Percentiles rank a stretch among this genome's conserved stretches.
Evolutionary conservation across 1,140 invertebrate genomes (phyloP).

Genomic region (Zeugodacus cucurbitae): DNA sequence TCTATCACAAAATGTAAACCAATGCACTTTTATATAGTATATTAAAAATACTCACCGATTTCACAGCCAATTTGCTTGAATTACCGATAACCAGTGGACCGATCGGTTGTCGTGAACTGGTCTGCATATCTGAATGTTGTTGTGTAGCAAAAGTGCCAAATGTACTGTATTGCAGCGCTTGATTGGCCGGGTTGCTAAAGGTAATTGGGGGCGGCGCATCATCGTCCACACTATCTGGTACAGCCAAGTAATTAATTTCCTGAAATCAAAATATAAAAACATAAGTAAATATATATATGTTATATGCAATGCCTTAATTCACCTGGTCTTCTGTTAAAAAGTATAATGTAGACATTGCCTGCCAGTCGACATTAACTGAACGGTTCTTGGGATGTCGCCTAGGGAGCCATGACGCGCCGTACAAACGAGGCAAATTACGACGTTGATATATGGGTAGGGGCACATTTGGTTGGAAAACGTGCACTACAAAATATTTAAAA

Average conservation of each 20-base stretch:
- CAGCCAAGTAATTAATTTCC: conserved; percentile 55
- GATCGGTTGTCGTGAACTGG: conserved; percentile 37
- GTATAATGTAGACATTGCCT: conserved; percentile 70
- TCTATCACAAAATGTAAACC: no score
- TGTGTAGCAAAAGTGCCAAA: conserved; percentile 56
- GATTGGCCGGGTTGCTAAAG: conserved; percentile 46
- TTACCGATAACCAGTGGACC: conserved; percentile 56
- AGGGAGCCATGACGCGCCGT: conserved; percentile 70
- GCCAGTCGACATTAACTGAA: conserved; percentile 68
- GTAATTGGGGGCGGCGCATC: conserved; percentile 55
- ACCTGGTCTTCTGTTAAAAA: conserved; percentile 72
- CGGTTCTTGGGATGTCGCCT: conserved; percentile 63
- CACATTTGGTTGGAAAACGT: conserved; percentile 71
- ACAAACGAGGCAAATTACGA: conserved; percentile 66
- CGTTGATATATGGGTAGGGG: conserved; percentile 69
- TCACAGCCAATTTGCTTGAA: conserved; percentile 53
- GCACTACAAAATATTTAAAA: conserved; percentile 66
- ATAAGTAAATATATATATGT: not conserved
- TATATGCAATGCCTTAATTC: conserved; percentile 28
- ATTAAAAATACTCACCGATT: conserved; percentile 55
- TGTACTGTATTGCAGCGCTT: conserved; percentile 51
- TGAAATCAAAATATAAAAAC: conserved; percentile 40
- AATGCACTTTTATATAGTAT: not conserved
- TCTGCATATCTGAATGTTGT: conserved; percentile 40
- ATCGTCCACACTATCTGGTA: conserved; percentile 50